These are phyloP conservation scores for Cyanoliseus patagonus DNA, from an alignment of 2,113 vertebrate genomes.

Conservation along the genomic window DNA sequence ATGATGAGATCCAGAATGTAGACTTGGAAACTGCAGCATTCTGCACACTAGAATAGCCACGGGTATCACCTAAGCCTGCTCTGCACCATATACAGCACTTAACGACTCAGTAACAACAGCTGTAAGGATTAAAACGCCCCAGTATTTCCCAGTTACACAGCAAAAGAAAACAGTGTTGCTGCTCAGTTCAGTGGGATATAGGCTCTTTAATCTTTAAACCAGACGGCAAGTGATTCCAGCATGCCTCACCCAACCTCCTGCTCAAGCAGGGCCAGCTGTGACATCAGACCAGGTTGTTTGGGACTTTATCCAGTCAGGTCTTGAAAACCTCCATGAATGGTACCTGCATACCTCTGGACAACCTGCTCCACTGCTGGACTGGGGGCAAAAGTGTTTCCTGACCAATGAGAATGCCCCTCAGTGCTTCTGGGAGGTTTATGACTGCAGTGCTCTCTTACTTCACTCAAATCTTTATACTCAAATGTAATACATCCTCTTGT, in stretches of 20 bases:
- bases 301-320: neutral
- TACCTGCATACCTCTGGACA: neutral
- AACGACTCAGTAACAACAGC: neutral
- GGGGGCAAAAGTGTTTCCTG: neutral
- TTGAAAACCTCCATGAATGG: neutral
- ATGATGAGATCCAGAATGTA: neutral
- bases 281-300: neutral
- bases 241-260: neutral
- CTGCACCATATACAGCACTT: neutral
- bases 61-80: too few species aligned
- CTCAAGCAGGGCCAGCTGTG: neutral
- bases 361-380: neutral
- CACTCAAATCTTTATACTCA: neutral
- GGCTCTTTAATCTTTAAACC: neutral
- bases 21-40: rapidly evolving
- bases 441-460: neutral
- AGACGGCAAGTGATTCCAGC: neutral
- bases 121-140: rapidly evolving
- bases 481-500: neutral
- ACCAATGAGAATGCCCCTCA: neutral
- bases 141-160: neutral
- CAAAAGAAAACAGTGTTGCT: neutral
- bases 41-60: rapidly evolving
- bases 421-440: neutral
- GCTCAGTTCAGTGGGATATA: neutral